A percentile compares a stretch with the other conserved stretches of the same genome.
Conservation (phyloP, 2,113 vertebrate species). For the Neolamprologus caudopunctatus region DNA sequence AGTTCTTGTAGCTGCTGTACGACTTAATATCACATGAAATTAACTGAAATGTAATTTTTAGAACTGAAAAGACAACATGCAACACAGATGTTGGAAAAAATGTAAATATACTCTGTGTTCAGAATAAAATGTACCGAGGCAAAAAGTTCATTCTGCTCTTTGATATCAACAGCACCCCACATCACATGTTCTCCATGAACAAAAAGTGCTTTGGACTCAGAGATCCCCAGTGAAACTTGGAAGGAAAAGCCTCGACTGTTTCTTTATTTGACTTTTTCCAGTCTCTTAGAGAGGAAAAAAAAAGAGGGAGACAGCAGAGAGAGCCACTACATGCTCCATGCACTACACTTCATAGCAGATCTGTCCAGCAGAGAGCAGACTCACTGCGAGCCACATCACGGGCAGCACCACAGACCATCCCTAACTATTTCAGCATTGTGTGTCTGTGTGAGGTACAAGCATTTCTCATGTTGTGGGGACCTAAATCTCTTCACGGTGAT, state of each 20-base stretch:
- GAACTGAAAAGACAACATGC: background rate
- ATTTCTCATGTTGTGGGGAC: background rate
- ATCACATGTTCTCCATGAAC: background rate
- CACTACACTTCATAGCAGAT: conserved; percentile 12
- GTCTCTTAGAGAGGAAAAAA: background rate
- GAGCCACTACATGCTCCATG: background rate
- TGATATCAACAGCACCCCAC: background rate
- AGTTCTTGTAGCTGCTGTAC: background rate
- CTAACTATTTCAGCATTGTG: conserved; percentile 33
- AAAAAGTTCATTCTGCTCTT: background rate
- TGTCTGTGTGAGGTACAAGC: background rate
- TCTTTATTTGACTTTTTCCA: background rate
- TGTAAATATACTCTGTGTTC: background rate
- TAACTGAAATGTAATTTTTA: background rate
- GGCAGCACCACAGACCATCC: background rate
- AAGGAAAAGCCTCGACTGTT: background rate
- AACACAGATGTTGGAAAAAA: conserved; percentile 3
- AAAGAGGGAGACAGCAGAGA: background rate
- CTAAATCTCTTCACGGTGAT: background rate
- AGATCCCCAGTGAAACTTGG: background rate
- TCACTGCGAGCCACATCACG: conserved; percentile 9
- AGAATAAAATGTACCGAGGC: background rate
- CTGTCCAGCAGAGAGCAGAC: conserved; percentile 55
- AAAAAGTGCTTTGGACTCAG: background rate
- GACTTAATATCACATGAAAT: conserved; percentile 22